Conservation (phyloP, 2,888 invertebrate species). For the Heliconius hortense region DNA sequence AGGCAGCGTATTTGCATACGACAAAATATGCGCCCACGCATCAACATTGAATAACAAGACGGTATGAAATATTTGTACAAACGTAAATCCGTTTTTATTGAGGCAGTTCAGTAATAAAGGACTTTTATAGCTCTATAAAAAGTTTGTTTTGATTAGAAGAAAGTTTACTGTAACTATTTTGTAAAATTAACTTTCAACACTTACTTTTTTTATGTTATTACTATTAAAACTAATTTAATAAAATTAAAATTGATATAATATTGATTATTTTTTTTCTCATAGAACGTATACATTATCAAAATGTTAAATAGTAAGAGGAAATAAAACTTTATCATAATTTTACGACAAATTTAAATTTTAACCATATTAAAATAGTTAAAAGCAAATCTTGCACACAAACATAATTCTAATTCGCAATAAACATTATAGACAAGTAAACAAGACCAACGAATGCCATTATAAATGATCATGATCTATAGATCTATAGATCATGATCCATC, state of each 20-base stretch:
- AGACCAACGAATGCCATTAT: slow-evolving; percentile 6
- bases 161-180: background rate
- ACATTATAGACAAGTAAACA: slow-evolving; percentile 16
- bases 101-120: slow-evolving; percentile 6
- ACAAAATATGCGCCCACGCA: slow-evolving; percentile 39
- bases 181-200: background rate
- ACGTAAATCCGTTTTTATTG: slow-evolving; percentile 15
- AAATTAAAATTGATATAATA: background rate
- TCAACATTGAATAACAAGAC: slow-evolving; percentile 30
- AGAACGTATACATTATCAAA: too few relatives aligned
- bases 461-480: slow-evolving; percentile 3
- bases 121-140: slow-evolving; percentile 15
- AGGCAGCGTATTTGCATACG: slow-evolving; percentile 38
- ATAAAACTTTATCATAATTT: too few relatives aligned
- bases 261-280: background rate
- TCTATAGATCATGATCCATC: slow-evolving; percentile 13
- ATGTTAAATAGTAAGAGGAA: too few relatives aligned
- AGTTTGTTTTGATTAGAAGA: background rate
- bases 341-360: background rate
- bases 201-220: background rate
- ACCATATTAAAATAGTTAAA: background rate
- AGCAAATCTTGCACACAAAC: background rate
- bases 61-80: slow-evolving; percentile 27
- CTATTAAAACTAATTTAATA: background rate
- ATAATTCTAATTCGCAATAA: background rate